Base-by-base conservation (phyloP, 2,888 invertebrate species). In the Tachina lurida region DNA sequence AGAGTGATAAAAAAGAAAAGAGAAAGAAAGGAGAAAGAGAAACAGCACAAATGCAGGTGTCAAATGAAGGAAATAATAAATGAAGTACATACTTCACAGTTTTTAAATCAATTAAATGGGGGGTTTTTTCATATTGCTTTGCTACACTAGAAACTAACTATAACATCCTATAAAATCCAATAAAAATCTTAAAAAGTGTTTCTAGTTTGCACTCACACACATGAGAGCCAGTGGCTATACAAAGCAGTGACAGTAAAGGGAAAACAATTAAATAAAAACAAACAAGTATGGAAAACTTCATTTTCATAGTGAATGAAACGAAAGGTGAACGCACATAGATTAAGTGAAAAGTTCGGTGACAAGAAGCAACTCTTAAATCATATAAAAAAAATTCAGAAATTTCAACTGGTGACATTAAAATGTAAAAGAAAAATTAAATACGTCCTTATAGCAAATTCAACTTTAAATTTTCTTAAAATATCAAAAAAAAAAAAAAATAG, bases 41-140 rank as follows among this genome's bases (percentile, higher is more conserved):
- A 10, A 12, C n/a, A 49, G 13, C 39, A n/a, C 7, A n/a, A 19
- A 19, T 39, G 45, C 0, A 65, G 45, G 19, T 19, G 39, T 56
- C n/a, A 39, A 39, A 19, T 31, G 67, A 49, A 43, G 67, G 19
- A 74, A 67, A 43, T 74, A 58, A 74, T 70, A 73, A 45, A 56
- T 58, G 17, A 41, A 39, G n/a, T 15, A 52, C 54, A n/a, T 52
- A 47, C 19, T 52, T 39, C 22, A 43, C 31, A 74, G 74, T 54
- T 67, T 54, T 22, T 62, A 75, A 81, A 81, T 81, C 75, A 75
- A 75, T 81, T 81, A 60, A 60, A 73, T 31, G 31, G 2, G 31
- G 2, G 31, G 2, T 31, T 31, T 31, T 31, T 1, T 31, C 31
- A 31, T 31, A 31, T 7, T 31, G 13, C 15, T 31, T 60, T 31